Percentiles rank a stretch among this genome's conserved stretches.
These are phyloP conservation scores for Papilio protenor DNA, from an alignment of 2,888 invertebrate genomes.

Conservation along the genomic window DNA sequence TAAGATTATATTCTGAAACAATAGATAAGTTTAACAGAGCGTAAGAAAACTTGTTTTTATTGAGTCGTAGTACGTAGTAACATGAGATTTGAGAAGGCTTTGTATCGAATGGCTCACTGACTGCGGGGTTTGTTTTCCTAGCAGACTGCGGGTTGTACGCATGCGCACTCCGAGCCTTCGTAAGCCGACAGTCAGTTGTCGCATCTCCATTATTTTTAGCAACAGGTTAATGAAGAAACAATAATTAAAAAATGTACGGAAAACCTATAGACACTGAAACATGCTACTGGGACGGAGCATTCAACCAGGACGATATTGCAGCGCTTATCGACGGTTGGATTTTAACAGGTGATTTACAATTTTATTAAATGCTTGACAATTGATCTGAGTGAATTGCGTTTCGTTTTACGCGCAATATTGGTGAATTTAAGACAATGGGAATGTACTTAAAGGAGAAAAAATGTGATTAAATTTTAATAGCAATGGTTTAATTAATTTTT, in stretches of 20 bases:
- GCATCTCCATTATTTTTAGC: slow-evolving; percentile 32
- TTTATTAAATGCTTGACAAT: background rate
- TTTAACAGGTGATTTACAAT: slow-evolving; percentile 32
- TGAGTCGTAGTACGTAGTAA: slow-evolving; percentile 49
- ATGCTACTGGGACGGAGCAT: slow-evolving; percentile 41
- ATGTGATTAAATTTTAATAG: too few species aligned
- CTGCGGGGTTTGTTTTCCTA: slow-evolving; percentile 31
- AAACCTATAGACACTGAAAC: slow-evolving; percentile 27
- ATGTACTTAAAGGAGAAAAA: background rate
- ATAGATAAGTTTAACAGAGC: slow-evolving; percentile 60
- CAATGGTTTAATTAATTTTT: background rate
- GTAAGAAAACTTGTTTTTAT: slow-evolving; percentile 58
- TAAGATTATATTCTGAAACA: slow-evolving; percentile 46
- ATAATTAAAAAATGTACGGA: slow-evolving; percentile 37
- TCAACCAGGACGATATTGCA: slow-evolving; percentile 31
- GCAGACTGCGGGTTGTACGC: slow-evolving; percentile 33
- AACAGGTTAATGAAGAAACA: slow-evolving; percentile 33
- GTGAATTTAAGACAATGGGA: background rate
- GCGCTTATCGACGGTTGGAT: slow-evolving; percentile 40
- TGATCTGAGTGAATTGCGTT: slow-evolving; percentile 1
- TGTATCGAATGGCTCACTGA: slow-evolving; percentile 36
- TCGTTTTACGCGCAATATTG: background rate
- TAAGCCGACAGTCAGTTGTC: background rate
- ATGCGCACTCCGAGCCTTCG: slow-evolving; percentile 28
- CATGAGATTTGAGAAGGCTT: slow-evolving; percentile 51